Percentiles rank a stretch among this genome's conserved stretches.
Conservation (phyloP, 2,888 invertebrate species). For the Ethmia dodecea region DNA sequence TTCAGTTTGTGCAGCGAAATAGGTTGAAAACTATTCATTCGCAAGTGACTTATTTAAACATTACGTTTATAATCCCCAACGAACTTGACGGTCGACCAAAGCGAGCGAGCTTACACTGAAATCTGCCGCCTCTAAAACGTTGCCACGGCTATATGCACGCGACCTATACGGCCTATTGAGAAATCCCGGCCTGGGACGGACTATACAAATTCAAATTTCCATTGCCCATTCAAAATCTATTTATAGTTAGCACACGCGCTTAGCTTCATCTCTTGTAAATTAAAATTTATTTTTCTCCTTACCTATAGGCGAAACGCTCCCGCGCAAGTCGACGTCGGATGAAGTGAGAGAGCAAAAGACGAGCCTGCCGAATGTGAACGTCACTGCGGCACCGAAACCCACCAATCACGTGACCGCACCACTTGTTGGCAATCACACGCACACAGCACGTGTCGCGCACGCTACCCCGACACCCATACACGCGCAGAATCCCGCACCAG, state of each 20-base stretch:
- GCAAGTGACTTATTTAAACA: too few species aligned
- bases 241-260: conserved; percentile 1
- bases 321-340: conserved; percentile 63
- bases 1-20: too few species aligned
- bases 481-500: conserved; percentile 16
- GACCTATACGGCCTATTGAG: too few species aligned
- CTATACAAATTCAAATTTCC: too few species aligned
- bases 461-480: conserved; percentile 27
- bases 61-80: too few species aligned
- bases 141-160: too few species aligned
- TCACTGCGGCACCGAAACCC: conserved; percentile 34
- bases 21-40: too few species aligned
- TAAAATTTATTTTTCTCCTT: conserved; percentile 20
- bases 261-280: conserved; percentile 3
- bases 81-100: too few species aligned
- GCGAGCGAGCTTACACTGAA: too few species aligned
- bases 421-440: conserved; percentile 43
- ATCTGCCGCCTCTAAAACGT: too few species aligned
- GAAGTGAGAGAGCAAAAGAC: conserved; percentile 67
- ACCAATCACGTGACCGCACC: conserved; percentile 40
- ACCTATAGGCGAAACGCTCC: conserved; percentile 44
- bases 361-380: conserved; percentile 55
- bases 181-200: too few species aligned
- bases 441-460: conserved; percentile 26
- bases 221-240: too few species aligned